Base-by-base conservation (phyloP, 2,888 invertebrate genomes). In the Choristoneura rosaceana region DNA sequence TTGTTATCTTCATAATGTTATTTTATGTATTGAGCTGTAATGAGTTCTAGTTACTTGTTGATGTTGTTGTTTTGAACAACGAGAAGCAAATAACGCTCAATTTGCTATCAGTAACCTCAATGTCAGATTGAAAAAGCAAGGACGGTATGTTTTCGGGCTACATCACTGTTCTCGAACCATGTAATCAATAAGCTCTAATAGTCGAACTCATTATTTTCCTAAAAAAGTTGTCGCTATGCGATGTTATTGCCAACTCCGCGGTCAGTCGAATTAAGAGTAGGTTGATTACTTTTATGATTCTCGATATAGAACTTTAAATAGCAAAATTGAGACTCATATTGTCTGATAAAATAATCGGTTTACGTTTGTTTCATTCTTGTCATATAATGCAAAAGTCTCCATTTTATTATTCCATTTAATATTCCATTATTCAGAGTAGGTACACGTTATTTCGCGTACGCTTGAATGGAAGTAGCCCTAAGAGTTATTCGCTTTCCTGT, bases 191-290 rank as follows among this genome's bases (percentile, higher is more conserved):
- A 38, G 41, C 38, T n/a, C 1, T 34, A 38, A 25, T 12, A 62
- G 17, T 43, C 25, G 25, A 25, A 62, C 43, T 62, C 61, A 38
- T 62, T 62, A 62, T 45, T 55, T 67, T 59, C 15, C 43, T 15
- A 33, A 8, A 59, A 33, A 58, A 4, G 4, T 45, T 58, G 33
- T 33, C 52, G 38, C 33, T 66, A 43, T 62, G 65, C 41, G 41
- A 17, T 25, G 50, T 38, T 43, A 55, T 55, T 38, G 25, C 41
- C 41, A 55, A 66, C 41, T 52, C 41, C 55, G 33, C 33, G 33
- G n/a, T 55, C 52, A 14, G 55, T 9, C n/a, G 65, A 66, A 66
- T 66, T 66, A 41, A 66, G 65, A 66, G 65, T 66, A 55, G 65
- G 65, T 66, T 55, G 43, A 43, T 17, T 65, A 38, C 65, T 55